phyloP scores from a whole-genome alignment of 1,140 invertebrate genomes.

The Pogonomyrmex barbatus region DNA sequence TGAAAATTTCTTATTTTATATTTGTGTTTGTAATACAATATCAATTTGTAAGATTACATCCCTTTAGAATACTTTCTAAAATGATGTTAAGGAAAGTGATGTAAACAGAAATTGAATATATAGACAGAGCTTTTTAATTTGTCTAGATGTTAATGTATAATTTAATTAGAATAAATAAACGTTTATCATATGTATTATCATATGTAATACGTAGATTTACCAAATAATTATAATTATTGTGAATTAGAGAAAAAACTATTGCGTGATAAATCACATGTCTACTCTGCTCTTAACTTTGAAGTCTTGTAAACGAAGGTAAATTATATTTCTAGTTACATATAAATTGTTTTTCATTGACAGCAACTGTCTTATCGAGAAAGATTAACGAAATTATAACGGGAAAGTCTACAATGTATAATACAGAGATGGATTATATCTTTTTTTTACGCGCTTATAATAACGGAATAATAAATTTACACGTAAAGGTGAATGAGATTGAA shows the following conservation, averaged over 20 bases:
- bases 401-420: constrained; percentile 1
- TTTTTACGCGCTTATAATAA: constrained; percentile 15
- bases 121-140: not conserved
- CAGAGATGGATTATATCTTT: constrained; percentile 17
- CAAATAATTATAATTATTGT: not conserved
- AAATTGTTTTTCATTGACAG: constrained; percentile 7
- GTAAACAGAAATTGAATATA: not conserved
- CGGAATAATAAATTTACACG: constrained; percentile 25
- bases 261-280: not conserved
- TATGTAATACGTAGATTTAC: not conserved
- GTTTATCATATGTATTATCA: not conserved
- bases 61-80: not conserved
- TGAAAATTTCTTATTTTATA: not conserved
- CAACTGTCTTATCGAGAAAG: not conserved
- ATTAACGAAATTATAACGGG: not conserved
- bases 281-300: not conserved
- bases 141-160: not conserved
- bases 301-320: not conserved
- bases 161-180: not conserved
- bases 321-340: not conserved
- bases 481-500: not conserved
- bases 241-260: not conserved
- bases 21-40: not conserved
- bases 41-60: not conserved
- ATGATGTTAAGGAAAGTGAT: not conserved